phyloP scores from a whole-genome alignment of 2,888 invertebrate species.

The Imbricaverruca yamaguchii region DNA sequence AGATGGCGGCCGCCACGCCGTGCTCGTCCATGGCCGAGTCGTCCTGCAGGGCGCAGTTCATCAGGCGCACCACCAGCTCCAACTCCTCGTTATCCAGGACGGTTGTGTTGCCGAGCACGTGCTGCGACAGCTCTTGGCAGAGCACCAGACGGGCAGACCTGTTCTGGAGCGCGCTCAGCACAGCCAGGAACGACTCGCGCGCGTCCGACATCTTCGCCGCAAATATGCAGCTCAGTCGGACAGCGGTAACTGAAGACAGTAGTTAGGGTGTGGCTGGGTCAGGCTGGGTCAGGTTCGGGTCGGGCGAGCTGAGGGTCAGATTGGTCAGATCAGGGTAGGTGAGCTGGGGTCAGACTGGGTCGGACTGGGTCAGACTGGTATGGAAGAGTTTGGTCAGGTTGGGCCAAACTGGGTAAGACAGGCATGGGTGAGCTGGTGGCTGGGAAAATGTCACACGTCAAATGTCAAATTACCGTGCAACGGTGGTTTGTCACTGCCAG shows the following conservation, averaged over 20 bases:
- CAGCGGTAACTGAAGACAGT: conserved; percentile 59
- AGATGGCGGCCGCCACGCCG: conserved; percentile 84
- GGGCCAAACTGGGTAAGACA: no score
- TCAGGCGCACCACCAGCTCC: conserved; percentile 80
- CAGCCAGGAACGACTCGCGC: conserved; percentile 90
- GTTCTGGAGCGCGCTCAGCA: conserved; percentile 78
- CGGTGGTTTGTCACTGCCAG: no score
- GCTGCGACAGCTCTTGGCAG: conserved; percentile 75
- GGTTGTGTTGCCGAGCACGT: conserved; percentile 84
- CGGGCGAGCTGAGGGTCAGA: no score
- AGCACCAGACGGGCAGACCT: conserved; percentile 78
- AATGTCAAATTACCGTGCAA: no score
- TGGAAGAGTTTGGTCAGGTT: no score
- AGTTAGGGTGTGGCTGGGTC: no score
- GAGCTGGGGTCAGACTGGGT: no score
- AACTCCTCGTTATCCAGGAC: conserved; percentile 91
- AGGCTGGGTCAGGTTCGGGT: no score
- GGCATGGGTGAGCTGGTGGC: no score
- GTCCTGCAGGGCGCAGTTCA: conserved; percentile 92
- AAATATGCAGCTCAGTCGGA: conserved; percentile 89
- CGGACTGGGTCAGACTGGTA: no score
- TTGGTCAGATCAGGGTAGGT: no score
- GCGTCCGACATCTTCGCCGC: conserved; percentile 97
- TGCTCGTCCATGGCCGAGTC: conserved; percentile 91
- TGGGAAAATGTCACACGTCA: no score